Evolutionary conservation across 2,888 invertebrate species (phyloP).

Genomic region (Dicroscelio sp.): DNA sequence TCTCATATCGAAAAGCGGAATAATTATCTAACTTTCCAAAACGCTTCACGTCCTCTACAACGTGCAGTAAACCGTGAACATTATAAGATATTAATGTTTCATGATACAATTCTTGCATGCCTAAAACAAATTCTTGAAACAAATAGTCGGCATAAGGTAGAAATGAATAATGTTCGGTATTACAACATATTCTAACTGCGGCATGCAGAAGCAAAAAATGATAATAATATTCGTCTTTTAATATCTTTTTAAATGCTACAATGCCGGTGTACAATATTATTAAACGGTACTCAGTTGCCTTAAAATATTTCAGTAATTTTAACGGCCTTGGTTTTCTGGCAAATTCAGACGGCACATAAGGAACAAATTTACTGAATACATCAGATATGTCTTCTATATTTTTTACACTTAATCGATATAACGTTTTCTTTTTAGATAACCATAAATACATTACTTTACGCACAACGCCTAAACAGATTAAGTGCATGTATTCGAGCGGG

Average conservation of each 20-base stretch:
- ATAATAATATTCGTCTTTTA: conserved; percentile 13
- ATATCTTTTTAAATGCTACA: conserved; percentile 20
- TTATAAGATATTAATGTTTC: background rate
- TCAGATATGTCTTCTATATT: background rate
- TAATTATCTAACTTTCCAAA: conserved; percentile 50
- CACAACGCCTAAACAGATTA: conserved; percentile 23
- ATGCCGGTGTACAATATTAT: conserved; percentile 63
- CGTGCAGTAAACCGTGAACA: background rate
- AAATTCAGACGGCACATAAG: conserved; percentile 59
- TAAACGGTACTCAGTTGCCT: conserved; percentile 47
- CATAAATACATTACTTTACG: conserved; percentile 41
- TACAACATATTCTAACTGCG: conserved; percentile 32
- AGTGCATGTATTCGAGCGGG: conserved; percentile 42
- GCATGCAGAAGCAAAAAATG: conserved; percentile 53
- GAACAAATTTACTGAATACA: background rate
- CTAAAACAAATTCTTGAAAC: conserved; percentile 59
- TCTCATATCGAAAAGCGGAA: conserved; percentile 43
- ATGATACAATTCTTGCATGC: conserved; percentile 29
- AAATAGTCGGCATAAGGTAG: conserved; percentile 43
- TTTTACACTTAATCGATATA: conserved; percentile 14
- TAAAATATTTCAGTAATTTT: conserved; percentile 53
- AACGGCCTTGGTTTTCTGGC: conserved; percentile 41
- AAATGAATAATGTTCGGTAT: conserved; percentile 61
- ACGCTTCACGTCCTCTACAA: background rate
- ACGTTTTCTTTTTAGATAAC: background rate